A percentile compares a stretch with the other conserved stretches of the same genome.
Evolutionary conservation across 2,888 invertebrate genomes (phyloP).

Genomic region (Isotomurus palustris): DNA sequence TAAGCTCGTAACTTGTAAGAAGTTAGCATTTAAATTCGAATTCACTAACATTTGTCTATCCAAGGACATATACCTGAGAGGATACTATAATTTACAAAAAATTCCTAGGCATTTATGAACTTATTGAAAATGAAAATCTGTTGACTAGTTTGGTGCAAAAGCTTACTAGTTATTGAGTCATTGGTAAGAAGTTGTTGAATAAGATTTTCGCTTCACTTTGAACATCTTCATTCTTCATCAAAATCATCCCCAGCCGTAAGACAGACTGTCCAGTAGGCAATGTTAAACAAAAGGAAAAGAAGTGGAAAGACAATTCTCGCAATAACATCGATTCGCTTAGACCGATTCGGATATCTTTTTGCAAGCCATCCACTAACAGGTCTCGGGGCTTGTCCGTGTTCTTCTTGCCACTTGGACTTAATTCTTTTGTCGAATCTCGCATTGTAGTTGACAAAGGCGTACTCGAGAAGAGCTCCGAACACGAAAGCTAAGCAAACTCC

Average conservation of each 20-base stretch:
- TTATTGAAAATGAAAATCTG: too few species aligned
- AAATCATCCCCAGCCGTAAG: conserved; percentile 24
- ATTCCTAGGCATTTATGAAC: too few species aligned
- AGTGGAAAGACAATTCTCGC: conserved; percentile 50
- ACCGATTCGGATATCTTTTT: conserved; percentile 50
- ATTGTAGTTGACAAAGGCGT: conserved; percentile 56
- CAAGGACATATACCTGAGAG: too few species aligned
- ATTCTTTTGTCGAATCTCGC: conserved; percentile 47
- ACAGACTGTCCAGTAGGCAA: conserved; percentile 50
- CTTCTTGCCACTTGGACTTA: conserved; percentile 15
- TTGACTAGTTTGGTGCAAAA: too few species aligned
- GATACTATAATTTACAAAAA: too few species aligned
- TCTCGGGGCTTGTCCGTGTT: conserved; percentile 18
- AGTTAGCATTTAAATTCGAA: too few species aligned
- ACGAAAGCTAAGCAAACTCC: conserved; percentile 56
- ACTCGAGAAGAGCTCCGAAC: conserved; percentile 56
- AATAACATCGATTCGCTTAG: conserved; percentile 53
- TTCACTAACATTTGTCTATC: too few species aligned
- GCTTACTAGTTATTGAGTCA: too few species aligned
- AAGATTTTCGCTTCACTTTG: too few species aligned
- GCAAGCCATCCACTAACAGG: conserved; percentile 46
- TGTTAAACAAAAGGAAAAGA: conserved; percentile 50
- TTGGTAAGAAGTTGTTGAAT: too few species aligned
- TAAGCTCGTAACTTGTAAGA: too few species aligned
- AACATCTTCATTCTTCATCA: neutral